Conservation (phyloP, 2,113 vertebrate species). For the Pantherophis guttatus region DNA sequence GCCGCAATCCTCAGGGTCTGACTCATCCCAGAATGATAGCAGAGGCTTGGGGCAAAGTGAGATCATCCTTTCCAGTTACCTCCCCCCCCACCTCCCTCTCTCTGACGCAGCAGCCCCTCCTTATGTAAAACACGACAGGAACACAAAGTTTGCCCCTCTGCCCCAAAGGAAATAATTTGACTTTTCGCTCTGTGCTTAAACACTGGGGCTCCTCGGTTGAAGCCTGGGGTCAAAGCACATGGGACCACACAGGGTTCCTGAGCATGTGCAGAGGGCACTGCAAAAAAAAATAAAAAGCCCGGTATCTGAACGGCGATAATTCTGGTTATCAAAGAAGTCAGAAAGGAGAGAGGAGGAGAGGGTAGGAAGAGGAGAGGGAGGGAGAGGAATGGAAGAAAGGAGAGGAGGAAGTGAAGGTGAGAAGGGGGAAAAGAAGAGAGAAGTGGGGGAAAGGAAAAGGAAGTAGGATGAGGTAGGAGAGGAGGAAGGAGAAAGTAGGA, state of each 20-base stretch:
- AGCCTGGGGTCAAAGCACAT: neutral
- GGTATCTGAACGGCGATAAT: neutral
- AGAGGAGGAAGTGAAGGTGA: no score
- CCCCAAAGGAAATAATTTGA: neutral
- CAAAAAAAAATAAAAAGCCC: neutral
- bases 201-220: neutral
- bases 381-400: no score
- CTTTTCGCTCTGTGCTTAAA: neutral
- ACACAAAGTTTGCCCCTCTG: neutral
- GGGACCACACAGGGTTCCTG: neutral
- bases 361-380: no score
- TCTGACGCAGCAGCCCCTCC: neutral
- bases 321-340: no score
- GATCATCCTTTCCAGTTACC: neutral
- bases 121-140: neutral
- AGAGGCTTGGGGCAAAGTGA: slow-evolving; percentile 29
- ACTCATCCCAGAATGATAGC: slow-evolving; percentile 44
- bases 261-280: neutral
- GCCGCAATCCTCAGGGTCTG: neutral
- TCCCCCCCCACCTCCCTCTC: neutral
- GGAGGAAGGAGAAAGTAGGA: no score
- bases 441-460: no score
- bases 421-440: no score
- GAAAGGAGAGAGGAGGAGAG: no score
- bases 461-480: no score